Conservation (phyloP, 2,113 vertebrate species). For the Meleagris gallopavo region DNA sequence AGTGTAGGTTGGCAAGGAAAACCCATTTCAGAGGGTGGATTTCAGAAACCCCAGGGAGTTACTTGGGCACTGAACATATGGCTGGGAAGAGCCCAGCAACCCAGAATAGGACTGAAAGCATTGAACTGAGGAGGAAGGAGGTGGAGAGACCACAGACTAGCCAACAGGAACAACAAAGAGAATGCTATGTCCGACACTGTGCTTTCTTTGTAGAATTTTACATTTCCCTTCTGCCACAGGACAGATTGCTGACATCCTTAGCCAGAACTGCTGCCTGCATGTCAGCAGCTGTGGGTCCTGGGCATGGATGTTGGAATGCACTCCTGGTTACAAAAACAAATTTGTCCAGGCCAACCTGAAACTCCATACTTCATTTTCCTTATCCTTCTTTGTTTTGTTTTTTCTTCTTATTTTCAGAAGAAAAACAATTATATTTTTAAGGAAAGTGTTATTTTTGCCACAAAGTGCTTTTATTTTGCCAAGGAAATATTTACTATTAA, state of each 20-base stretch:
- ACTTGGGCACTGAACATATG: neutral
- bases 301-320: neutral
- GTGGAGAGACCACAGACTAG: constrained; percentile 40
- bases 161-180: constrained; percentile 18
- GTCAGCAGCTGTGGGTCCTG: neutral
- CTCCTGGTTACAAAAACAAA: constrained; percentile 31
- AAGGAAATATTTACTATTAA: constrained; percentile 44
- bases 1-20: constrained; percentile 16
- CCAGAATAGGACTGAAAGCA: constrained; percentile 27
- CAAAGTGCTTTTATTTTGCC: constrained; percentile 24
- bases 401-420: neutral
- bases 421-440: constrained; percentile 51
- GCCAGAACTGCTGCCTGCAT: neutral
- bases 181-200: constrained; percentile 1
- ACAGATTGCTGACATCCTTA: neutral
- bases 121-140: neutral
- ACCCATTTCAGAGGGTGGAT: neutral
- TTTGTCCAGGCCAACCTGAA: constrained; percentile 22
- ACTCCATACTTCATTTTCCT: constrained; percentile 25
- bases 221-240: constrained; percentile 3
- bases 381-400: neutral
- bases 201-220: constrained; percentile 29
- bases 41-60: constrained; percentile 6
- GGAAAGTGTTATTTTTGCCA: constrained; percentile 26
- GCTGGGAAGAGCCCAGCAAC: neutral